Evolutionary conservation across 2,888 invertebrate species (phyloP).

Genomic region (Agriopis aurantiaria): DNA sequence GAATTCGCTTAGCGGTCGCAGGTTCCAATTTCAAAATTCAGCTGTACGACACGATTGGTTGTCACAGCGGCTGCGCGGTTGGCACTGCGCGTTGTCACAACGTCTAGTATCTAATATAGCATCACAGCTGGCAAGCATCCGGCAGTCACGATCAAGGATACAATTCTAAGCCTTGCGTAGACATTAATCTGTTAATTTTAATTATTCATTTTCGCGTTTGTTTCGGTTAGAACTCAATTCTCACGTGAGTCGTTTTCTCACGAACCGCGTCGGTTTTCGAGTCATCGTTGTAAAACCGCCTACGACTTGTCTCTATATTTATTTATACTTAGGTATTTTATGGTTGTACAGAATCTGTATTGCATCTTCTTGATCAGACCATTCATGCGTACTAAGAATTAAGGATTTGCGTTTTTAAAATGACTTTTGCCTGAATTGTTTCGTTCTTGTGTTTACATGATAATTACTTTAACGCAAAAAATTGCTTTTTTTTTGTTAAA

Average conservation of each 20-base stretch:
- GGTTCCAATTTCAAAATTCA: constrained; percentile 16
- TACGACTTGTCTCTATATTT: not conserved
- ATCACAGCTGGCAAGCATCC: constrained; percentile 30
- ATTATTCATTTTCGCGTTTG: constrained; percentile 26
- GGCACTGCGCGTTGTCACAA: constrained; percentile 45
- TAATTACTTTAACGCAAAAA: no score
- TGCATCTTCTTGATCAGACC: not conserved
- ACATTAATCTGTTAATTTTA: constrained; percentile 25
- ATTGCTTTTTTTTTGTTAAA: no score
- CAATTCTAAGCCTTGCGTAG: constrained; percentile 8
- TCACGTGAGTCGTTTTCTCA: constrained; percentile 9
- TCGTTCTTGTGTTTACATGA: no score
- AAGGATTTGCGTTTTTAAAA: no score
- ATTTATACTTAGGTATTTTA: not conserved
- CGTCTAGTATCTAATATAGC: constrained; percentile 52
- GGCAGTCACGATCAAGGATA: constrained; percentile 42
- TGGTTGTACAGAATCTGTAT: not conserved
- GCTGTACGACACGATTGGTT: constrained; percentile 26
- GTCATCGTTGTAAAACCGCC: not conserved
- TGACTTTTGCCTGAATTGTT: no score
- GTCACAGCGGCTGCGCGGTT: constrained; percentile 43
- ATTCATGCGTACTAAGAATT: no score
- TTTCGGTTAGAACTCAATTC: not conserved
- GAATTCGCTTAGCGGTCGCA: not conserved
- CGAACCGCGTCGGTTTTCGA: constrained; percentile 4